Percentiles rank a stretch among this genome's conserved stretches.
Conservation (phyloP, 1,140 invertebrate genomes). For the Platyscapa corneri region DNA sequence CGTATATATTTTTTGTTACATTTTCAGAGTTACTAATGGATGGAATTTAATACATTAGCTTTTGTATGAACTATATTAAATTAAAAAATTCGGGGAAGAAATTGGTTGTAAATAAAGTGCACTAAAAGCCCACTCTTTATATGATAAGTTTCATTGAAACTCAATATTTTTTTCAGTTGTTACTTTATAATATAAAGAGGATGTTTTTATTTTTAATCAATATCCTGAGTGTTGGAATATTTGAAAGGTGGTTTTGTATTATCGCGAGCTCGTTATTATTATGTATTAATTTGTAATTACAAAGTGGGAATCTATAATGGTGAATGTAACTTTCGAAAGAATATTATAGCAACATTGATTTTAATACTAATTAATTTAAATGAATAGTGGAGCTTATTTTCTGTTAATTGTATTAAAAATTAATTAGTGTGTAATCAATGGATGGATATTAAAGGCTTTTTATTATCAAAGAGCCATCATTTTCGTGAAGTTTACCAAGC, state of each 20-base stretch:
- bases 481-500: not conserved
- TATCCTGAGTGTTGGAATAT: not conserved
- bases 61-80: not conserved
- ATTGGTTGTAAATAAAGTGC: not conserved
- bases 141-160: not conserved
- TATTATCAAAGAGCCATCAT: not conserved
- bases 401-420: constrained; percentile 5
- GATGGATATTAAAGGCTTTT: not conserved
- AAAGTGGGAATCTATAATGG: not conserved
- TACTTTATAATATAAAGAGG: not conserved
- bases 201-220: not conserved
- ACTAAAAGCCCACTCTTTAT: not conserved
- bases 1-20: not conserved
- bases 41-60: not conserved
- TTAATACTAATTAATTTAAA: not conserved
- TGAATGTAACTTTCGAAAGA: not conserved
- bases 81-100: not conserved
- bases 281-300: not conserved
- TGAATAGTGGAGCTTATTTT: not conserved
- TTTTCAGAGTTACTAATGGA: not conserved
- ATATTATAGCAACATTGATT: not conserved
- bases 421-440: not conserved
- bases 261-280: not conserved
- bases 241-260: not conserved
- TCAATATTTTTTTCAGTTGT: not conserved